Evolutionary conservation across 2,888 invertebrate genomes (phyloP).

Genomic region (Diarsia rubi): DNA sequence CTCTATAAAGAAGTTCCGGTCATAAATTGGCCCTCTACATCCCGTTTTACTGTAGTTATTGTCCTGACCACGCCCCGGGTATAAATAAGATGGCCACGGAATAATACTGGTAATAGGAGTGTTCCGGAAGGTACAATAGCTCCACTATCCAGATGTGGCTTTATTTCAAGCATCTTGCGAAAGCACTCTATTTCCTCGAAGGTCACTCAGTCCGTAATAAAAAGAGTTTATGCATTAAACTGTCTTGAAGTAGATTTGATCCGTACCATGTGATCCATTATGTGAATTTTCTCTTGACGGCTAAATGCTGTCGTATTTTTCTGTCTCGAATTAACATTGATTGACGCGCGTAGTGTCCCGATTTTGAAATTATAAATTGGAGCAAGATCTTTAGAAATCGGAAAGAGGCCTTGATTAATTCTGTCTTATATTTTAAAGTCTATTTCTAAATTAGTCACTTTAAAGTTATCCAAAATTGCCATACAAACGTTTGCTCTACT

Average conservation of each 20-base stretch:
- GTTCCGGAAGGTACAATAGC: slow-evolving; percentile 55
- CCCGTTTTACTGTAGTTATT: slow-evolving; percentile 84
- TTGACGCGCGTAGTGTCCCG: slow-evolving; percentile 35
- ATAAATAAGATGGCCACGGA: slow-evolving; percentile 71
- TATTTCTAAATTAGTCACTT: slow-evolving; percentile 36
- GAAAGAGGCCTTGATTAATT: slow-evolving; percentile 13
- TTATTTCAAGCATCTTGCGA: slow-evolving; percentile 38
- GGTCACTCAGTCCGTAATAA: background rate
- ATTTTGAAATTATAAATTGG: slow-evolving; percentile 29
- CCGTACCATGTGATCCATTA: slow-evolving; percentile 50
- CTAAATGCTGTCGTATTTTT: slow-evolving; percentile 30
- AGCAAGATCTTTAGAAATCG: slow-evolving; percentile 12
- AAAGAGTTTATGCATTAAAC: slow-evolving; percentile 52
- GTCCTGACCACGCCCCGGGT: slow-evolving; percentile 75
- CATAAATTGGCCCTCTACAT: slow-evolving; percentile 85
- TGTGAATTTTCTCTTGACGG: slow-evolving; percentile 18
- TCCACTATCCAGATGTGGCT: slow-evolving; percentile 37
- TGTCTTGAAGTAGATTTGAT: slow-evolving; percentile 44
- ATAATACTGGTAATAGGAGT: slow-evolving; percentile 68
- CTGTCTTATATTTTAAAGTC: slow-evolving; percentile 4
- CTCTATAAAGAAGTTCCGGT: slow-evolving; percentile 86
- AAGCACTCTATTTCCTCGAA: slow-evolving; percentile 21
- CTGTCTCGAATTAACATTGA: slow-evolving; percentile 34
- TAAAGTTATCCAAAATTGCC: slow-evolving; percentile 10
- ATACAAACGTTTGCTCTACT: slow-evolving; percentile 41